A percentile compares a stretch with the other conserved stretches of the same genome.
Conservation (phyloP, 2,888 invertebrate genomes). For the Parochlus steinenii region DNA sequence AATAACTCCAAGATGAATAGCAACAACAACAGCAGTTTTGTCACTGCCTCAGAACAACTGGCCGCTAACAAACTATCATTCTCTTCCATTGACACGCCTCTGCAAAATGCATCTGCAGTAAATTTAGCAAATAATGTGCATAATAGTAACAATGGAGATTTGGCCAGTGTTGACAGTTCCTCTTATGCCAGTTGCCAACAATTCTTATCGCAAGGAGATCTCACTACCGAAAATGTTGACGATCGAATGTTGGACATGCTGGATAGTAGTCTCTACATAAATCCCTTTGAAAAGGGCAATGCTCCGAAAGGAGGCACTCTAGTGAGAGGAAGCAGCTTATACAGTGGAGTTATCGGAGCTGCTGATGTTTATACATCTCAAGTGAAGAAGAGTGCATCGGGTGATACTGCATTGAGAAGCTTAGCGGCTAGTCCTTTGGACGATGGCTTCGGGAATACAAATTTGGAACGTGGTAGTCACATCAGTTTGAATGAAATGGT, state of each 20-base stretch:
- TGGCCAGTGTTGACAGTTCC: conserved; percentile 54
- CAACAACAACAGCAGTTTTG: conserved; percentile 13
- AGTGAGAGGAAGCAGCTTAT: conserved; percentile 5
- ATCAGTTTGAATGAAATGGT: conserved; percentile 47
- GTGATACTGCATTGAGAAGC: conserved; percentile 55
- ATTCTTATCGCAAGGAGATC: conserved; percentile 71
- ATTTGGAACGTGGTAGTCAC: conserved; percentile 31
- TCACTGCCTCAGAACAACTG: conserved; percentile 3
- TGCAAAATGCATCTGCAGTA: conserved; percentile 14
- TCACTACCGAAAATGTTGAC: conserved; percentile 36
- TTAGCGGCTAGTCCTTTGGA: conserved; percentile 41
- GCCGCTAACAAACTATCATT: conserved; percentile 9
- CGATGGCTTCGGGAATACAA: conserved; percentile 37
- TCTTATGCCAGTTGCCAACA: conserved; percentile 95
- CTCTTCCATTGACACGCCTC: conserved; percentile 5
- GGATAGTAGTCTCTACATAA: conserved; percentile 72
- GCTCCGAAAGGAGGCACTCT: conserved; percentile 10
- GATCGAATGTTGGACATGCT: conserved; percentile 27
- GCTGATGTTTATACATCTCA: conserved; percentile 19
- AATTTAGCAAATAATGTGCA: conserved; percentile 20
- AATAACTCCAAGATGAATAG: conserved; percentile 17
- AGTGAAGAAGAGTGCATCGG: conserved; percentile 67
- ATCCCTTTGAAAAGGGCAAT: conserved; percentile 55
- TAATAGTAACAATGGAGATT: conserved; percentile 32
- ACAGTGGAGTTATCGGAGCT: conserved; percentile 5